A percentile compares a stretch with the other conserved stretches of the same genome.
These are phyloP conservation scores for Ameiurus melas DNA, from an alignment of 2,113 vertebrate genomes.

Conservation along the genomic window DNA sequence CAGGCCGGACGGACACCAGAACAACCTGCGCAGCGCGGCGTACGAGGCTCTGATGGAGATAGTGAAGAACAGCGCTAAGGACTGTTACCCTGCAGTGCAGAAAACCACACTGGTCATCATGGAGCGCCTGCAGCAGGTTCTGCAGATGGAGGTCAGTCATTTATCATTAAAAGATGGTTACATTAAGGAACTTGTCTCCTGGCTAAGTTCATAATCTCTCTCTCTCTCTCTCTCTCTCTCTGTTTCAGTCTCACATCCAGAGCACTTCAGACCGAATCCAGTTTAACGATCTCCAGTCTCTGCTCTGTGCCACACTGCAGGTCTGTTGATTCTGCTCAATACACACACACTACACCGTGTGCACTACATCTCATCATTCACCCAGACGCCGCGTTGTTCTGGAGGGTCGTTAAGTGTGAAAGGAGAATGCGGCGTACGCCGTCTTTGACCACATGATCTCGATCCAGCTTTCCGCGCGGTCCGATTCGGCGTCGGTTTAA, in stretches of 20 bases:
- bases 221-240: background rate
- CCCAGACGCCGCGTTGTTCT: background rate
- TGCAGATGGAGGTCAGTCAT: slow-evolving; percentile 93
- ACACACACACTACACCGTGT: background rate
- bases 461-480: background rate
- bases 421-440: background rate
- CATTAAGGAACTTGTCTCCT: background rate
- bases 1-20: slow-evolving; percentile 97
- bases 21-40: slow-evolving; percentile 94
- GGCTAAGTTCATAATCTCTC: background rate
- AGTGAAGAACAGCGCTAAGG: slow-evolving; percentile 98
- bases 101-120: slow-evolving; percentile 98
- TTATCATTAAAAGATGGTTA: background rate
- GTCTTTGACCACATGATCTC: background rate
- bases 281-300: slow-evolving; percentile 97
- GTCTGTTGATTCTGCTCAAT: slow-evolving; percentile 63
- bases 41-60: slow-evolving; percentile 99
- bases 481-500: background rate
- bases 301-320: slow-evolving; percentile 96
- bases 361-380: no score
- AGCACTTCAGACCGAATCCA: slow-evolving; percentile 98
- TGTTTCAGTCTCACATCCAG: slow-evolving; percentile 92
- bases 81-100: slow-evolving; percentile 97
- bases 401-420: background rate
- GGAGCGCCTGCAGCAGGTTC: slow-evolving; percentile 95